Base-by-base conservation (phyloP, 1,140 invertebrate genomes). In the Chlorops oryzae region DNA sequence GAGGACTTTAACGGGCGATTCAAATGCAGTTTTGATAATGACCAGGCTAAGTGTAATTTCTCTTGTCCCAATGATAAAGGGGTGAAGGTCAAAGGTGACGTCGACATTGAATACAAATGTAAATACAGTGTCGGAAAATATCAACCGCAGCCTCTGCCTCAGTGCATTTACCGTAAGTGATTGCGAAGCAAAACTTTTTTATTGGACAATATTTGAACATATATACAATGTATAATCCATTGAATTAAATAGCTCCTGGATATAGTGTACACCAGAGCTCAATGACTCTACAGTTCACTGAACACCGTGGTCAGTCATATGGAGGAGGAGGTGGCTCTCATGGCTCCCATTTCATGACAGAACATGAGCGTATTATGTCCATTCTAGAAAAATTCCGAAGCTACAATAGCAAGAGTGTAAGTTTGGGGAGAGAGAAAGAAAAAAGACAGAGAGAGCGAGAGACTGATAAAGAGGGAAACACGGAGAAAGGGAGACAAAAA, bases 1-100 rank as follows among this genome's bases (percentile, higher is more conserved):
- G 59, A 62, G 0, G 49, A 55, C 5, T 89, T 89, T 63, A 89
- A 89, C 64, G 88, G 87, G 3, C 82, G 77, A 20, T 87, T 84
- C 65, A 80, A 80, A 25, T 90, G 88, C 59, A 75, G 72, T 2
- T 82, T 80, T 3, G 74, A 81, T 54, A 70, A 59, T 10, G 76
- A 81, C 13, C 62, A 70, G 23, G 81, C 82, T 44, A 76, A 74
- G 1, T 92, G 89, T 66, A 68, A 62, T 0, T 65, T 91, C 0
- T 73, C 59, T 4, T 93, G 90, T 59, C 82, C 87, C 0, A 35
- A 5, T 38, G 66, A 27, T 81, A 80, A 5, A 38, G 78, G 76
- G 3, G 59, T 78, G 0, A 78, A 84, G 3, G 78, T 81, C 1
- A 51, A 77, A 0, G 49, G 73, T 10, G 52, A 56, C 22, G 25